These are phyloP conservation scores for Ictidomys tridecemlineatus DNA, from an alignment of 2,113 vertebrate genomes.

Conservation along the genomic window DNA sequence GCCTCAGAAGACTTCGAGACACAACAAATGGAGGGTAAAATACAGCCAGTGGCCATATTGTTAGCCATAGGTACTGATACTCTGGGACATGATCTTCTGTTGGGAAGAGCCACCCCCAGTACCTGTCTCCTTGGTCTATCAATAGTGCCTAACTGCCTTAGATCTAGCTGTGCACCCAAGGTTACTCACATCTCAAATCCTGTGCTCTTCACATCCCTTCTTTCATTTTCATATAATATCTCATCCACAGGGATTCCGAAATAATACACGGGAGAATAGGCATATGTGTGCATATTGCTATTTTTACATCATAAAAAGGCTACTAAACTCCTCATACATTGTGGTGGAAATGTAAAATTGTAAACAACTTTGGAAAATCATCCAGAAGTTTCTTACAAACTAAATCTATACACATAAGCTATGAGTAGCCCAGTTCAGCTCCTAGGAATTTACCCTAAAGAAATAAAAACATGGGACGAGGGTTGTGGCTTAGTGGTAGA, in stretches of 20 bases:
- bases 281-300: background rate
- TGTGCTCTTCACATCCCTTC: background rate
- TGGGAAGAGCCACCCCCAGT: background rate
- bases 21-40: background rate
- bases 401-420: background rate
- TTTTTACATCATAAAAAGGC: slow-evolving; percentile 36
- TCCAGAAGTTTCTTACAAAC: slow-evolving; percentile 37
- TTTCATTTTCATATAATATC: background rate
- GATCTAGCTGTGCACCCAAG: background rate
- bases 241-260: background rate
- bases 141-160: background rate
- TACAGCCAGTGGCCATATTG: background rate
- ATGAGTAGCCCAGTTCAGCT: background rate
- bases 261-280: background rate
- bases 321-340: background rate
- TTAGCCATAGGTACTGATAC: background rate
- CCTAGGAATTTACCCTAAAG: slow-evolving; percentile 10
- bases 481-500: no score
- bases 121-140: background rate
- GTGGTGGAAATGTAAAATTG: background rate
- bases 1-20: background rate
- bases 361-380: slow-evolving; percentile 5
- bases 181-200: background rate
- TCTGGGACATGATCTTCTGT: background rate
- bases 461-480: slow-evolving; percentile 31